These are phyloP conservation scores for Lycia hirtaria DNA, from an alignment of 2,888 invertebrate genomes.

Conservation along the genomic window DNA sequence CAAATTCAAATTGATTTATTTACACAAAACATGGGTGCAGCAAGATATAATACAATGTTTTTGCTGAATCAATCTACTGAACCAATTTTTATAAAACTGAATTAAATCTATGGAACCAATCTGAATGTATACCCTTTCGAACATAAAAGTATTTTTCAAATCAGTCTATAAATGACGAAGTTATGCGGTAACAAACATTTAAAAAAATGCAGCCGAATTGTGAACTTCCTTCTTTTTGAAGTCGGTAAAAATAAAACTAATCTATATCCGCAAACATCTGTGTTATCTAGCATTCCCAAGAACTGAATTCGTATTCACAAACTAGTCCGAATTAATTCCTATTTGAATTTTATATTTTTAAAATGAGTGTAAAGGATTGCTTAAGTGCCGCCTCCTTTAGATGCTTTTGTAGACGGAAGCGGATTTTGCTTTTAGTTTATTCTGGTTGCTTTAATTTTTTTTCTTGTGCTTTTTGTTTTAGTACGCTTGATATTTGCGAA, in stretches of 20 bases:
- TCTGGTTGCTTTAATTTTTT: slow-evolving; percentile 2
- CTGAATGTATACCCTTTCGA: no score
- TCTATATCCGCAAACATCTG: slow-evolving; percentile 8
- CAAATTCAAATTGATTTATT: no score
- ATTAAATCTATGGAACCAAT: no score
- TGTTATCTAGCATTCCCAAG: slow-evolving; percentile 56
- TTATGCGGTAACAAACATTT: no score
- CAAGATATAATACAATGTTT: no score
- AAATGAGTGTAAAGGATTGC: slow-evolving; percentile 46
- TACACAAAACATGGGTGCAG: no score
- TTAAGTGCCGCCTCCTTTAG: slow-evolving; percentile 27
- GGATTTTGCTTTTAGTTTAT: slow-evolving; percentile 12
- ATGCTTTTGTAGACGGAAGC: slow-evolving; percentile 11
- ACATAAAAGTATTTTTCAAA: no score
- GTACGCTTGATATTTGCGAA: neutral
- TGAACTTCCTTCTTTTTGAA: neutral
- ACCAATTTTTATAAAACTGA: no score
- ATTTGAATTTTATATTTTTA: slow-evolving; percentile 63
- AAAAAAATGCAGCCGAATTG: no score
- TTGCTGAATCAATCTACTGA: no score
- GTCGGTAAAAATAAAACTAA: neutral
- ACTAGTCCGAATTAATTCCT: slow-evolving; percentile 58
- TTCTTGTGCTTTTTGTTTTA: neutral
- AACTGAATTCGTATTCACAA: slow-evolving; percentile 56
- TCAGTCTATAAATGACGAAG: no score